These are phyloP conservation scores for Goniozus legneri DNA, from an alignment of 1,140 invertebrate genomes.

Conservation along the genomic window DNA sequence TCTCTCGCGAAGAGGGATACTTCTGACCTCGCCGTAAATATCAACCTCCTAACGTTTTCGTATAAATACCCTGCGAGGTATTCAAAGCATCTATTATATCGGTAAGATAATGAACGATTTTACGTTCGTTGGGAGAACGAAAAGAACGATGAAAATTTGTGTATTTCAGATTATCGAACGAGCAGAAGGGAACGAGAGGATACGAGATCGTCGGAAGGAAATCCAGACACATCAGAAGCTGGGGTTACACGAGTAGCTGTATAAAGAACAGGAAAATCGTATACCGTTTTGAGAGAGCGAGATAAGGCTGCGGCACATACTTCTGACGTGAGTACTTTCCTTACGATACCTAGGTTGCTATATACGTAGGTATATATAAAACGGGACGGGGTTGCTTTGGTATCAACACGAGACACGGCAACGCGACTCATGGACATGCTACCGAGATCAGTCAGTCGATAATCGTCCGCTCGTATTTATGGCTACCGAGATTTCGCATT, in stretches of 20 bases:
- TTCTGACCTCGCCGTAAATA: constrained; percentile 25
- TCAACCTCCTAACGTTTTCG: constrained; percentile 26
- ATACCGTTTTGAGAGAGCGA: constrained; percentile 20
- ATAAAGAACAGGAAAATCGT: constrained; percentile 28
- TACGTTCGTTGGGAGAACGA: background rate
- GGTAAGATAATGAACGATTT: background rate
- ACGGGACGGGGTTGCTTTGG: constrained; percentile 20
- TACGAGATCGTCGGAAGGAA: no score
- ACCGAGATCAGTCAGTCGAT: constrained; percentile 40
- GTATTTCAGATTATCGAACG: no score
- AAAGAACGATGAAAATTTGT: background rate
- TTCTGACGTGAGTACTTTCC: constrained; percentile 37
- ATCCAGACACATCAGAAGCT: no score
- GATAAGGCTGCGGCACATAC: constrained; percentile 28
- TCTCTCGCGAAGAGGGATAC: constrained; percentile 27
- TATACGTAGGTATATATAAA: constrained; percentile 1
- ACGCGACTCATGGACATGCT: constrained; percentile 48
- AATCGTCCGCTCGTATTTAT: constrained; percentile 47
- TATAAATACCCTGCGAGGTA: constrained; percentile 1
- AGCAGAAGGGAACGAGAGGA: background rate
- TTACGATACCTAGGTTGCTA: constrained; percentile 24
- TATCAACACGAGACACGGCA: constrained; percentile 50
- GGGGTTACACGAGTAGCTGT: constrained; percentile 8
- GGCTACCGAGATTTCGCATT: constrained; percentile 47
- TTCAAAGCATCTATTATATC: background rate